Percentiles rank a stretch among this genome's conserved stretches.
These are phyloP conservation scores for Atethmia centrago DNA, from an alignment of 2,888 invertebrate genomes.

Conservation along the genomic window DNA sequence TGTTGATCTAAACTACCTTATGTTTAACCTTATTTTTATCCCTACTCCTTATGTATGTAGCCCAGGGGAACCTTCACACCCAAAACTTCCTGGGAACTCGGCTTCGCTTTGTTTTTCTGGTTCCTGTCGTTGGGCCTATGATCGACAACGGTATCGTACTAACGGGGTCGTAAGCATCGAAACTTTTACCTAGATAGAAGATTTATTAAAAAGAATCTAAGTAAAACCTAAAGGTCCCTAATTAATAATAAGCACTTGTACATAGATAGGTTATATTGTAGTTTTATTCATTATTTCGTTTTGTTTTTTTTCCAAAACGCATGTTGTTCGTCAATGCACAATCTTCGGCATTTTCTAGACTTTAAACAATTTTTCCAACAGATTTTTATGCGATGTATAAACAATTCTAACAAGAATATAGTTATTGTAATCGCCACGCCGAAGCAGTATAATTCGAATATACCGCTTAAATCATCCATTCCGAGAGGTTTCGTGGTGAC, in stretches of 20 bases:
- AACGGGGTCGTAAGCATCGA: not conserved
- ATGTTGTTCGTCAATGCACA: not conserved
- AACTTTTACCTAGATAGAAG: not conserved
- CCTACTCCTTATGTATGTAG: not conserved
- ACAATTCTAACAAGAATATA: conserved; percentile 78
- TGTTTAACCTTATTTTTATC: not conserved
- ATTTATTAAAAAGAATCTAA: not conserved
- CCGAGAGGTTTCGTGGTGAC: conserved; percentile 76
- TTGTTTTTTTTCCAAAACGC: conserved; percentile 20
- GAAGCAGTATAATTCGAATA: conserved; percentile 77
- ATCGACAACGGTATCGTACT: not conserved
- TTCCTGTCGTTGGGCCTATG: not conserved
- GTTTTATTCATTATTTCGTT: conserved; percentile 11
- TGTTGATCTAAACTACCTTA: not conserved
- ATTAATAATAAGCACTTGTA: not conserved
- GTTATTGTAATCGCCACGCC: conserved; percentile 68
- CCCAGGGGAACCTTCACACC: not conserved
- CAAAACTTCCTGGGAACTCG: not conserved
- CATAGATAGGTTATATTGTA: not conserved
- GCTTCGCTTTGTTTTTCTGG: not conserved
- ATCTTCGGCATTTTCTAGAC: conserved; percentile 15
- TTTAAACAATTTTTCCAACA: conserved; percentile 24
- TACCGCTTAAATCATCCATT: conserved; percentile 78
- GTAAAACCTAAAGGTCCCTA: not conserved
- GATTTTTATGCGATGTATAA: conserved; percentile 58